These are phyloP conservation scores for Recurvirostra avosetta DNA, from an alignment of 2,113 vertebrate species.

Conservation along the genomic window DNA sequence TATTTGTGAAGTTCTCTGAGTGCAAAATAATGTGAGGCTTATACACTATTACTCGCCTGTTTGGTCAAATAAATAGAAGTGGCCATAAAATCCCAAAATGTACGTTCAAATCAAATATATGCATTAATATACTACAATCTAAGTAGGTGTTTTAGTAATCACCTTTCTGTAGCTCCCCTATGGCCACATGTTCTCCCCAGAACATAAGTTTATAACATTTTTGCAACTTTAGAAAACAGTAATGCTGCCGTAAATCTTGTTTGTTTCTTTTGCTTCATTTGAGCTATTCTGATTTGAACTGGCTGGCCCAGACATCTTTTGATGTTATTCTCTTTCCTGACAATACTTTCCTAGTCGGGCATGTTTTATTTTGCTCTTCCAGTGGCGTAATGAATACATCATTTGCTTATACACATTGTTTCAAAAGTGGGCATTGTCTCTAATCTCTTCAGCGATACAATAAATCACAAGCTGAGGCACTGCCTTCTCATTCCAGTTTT, in stretches of 20 bases:
- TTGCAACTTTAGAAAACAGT: neutral
- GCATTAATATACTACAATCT: neutral
- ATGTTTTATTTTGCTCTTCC: neutral
- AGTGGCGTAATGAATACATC: neutral
- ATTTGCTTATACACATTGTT: slow-evolving; percentile 10
- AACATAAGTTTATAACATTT: neutral
- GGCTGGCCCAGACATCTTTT: neutral
- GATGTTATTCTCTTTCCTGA: neutral
- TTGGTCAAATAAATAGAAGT: neutral
- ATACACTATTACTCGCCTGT: neutral
- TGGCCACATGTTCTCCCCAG: neutral
- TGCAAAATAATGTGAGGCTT: neutral
- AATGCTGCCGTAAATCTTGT: neutral
- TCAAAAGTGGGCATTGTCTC: slow-evolving; percentile 20
- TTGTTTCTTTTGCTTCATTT: neutral
- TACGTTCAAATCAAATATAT: neutral
- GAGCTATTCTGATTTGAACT: neutral
- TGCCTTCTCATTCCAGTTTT: slow-evolving; percentile 17
- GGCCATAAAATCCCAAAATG: neutral
- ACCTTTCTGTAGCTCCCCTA: neutral
- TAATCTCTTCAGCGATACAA: slow-evolving; percentile 5
- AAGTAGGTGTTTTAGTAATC: neutral
- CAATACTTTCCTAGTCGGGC: neutral
- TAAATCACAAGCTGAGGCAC: slow-evolving; percentile 17
- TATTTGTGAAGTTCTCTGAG: neutral